Evolutionary conservation across 2,888 invertebrate genomes (phyloP), one percentile per base, ranked within the genome.

Genomic region (Rambutsinella grinnellia): DNA sequence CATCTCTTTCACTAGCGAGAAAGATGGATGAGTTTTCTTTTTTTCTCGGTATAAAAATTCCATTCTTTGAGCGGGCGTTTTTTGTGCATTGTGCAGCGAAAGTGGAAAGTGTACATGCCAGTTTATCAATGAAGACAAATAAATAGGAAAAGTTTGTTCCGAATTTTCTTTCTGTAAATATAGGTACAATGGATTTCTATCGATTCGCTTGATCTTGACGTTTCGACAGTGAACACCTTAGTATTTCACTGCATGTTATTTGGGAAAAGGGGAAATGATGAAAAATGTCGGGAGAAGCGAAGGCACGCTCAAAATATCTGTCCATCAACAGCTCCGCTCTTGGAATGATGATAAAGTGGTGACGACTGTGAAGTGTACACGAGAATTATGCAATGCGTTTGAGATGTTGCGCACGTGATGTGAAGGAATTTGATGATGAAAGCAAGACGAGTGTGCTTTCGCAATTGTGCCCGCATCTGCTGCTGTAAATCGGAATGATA

Each of bases 1-100:
- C 36, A 8, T 36, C 36, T 8, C 36, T 36, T 36, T 36, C 13
- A 8, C 13, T 36, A 36, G 23, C 23, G 47, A 47, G 65, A 66
- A 58, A 67, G 58, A 67, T 67, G 67, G 67, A 67, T 67, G 67
- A 58, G 58, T 15, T 57, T 58, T 49, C n/a, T 49, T 49, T 53
- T 56, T 56, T 36, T 36, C 13, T 36, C 36, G 13, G n/a, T n/a
- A n/a, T n/a, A 36, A 13, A 13, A 36, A 36, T 36, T 13, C 13
- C 36, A 36, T 36, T 36, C 36, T 36, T 36, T 36, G 6, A 13
- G 36, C 5, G 13, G 13, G 13, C 5, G 36, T 5, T 36, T n/a
- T n/a, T n/a, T n/a, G n/a, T 36, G 36, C 36, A 36, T 36, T 36
- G 6, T 36, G 36, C 36, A 36, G 36, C 13, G 36, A 13, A 36